Conservation (phyloP, 1,140 invertebrate species). For the Drosophila tsacasi region DNA sequence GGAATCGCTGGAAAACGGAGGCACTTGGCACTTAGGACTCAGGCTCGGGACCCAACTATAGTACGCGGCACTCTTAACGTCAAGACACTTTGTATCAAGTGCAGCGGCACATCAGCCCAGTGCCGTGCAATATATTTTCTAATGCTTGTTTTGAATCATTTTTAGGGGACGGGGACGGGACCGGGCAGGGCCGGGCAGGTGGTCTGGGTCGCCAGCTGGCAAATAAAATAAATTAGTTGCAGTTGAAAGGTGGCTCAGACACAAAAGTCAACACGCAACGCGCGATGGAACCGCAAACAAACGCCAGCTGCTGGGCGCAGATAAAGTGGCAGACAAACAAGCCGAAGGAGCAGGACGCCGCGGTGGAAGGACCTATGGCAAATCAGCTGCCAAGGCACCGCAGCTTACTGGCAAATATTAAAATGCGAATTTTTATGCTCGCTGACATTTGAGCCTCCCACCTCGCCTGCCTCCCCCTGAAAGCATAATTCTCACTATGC, state of each 20-base stretch:
- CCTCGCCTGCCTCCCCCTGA: constrained; percentile 10
- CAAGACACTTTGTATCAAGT: constrained; percentile 68
- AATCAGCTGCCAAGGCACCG: constrained; percentile 75
- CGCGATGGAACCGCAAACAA: constrained; percentile 79
- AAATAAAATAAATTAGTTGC: constrained; percentile 83
- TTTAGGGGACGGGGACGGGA: constrained; percentile 21
- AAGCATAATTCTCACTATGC: constrained; percentile 72
- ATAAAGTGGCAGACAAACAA: constrained; percentile 80
- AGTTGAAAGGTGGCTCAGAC: constrained; percentile 82
- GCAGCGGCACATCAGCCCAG: constrained; percentile 35
- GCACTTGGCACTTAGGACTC: constrained; percentile 17
- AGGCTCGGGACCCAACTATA: constrained; percentile 1
- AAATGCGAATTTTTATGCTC: constrained; percentile 82
- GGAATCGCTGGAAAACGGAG: constrained; percentile 20
- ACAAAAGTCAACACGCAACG: constrained; percentile 82
- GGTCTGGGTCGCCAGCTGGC: constrained; percentile 57
- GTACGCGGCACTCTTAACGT: constrained; percentile 42
- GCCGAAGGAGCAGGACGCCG: constrained; percentile 26
- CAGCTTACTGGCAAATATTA: constrained; percentile 82
- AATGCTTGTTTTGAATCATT: constrained; percentile 83
- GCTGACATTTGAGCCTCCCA: constrained; percentile 69
- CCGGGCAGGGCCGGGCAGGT: not conserved
- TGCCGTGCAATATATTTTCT: constrained; percentile 71
- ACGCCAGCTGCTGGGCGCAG: constrained; percentile 79
- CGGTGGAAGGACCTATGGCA: constrained; percentile 46